Base-by-base conservation (phyloP, 2,888 invertebrate genomes). In the Ichneumoninae sp. region DNA sequence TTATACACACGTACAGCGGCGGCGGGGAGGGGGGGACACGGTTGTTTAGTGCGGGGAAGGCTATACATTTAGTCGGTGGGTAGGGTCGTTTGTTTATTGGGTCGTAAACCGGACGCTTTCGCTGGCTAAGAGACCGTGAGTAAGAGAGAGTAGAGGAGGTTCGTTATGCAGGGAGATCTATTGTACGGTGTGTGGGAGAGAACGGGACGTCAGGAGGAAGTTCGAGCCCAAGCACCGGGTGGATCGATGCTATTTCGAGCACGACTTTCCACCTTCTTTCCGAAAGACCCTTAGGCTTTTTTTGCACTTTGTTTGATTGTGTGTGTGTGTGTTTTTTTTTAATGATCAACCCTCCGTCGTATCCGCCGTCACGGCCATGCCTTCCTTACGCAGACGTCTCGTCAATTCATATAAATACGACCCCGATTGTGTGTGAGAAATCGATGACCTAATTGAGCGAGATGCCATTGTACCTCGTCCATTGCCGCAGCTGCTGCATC, bases 31-130 rank as follows among this genome's bases (percentile, higher is more conserved):
- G 44, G 44, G 44, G 63, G 63, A 16, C 16, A 47, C 44, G 44
- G 44, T 47, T 47, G 76, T 80, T 79, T 77, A 79, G 73, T 76
- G 70, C 68, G 70, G 77, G 76, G 78, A 83, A 50, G 60, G 73
- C 76, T 81, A 75, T 83, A 81, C 76, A 85, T 86, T 86, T 81
- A 78, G 80, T 88, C 76, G 81, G 76, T 70, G 81, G 82, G 79
- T 63, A 79, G 83, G 81, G 85, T 88, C 87, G 86, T 87, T 86
- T 88, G 86, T 89, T 89, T 89, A 88, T 88, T 88, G 86, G 86
- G 77, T 88, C 88, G 88, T 89, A 89, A 90, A 88, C 50, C 70
- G 76, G 88, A 81, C 86, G 84, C 63, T 63, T 30, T 33, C 85
- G 79, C 65, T 81, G 74, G 65, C 85, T 74, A 84, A 85, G 85